Base-by-base conservation (phyloP, 92 coral and sea anemone genomes). In the Palythoa heliodiscus region DNA sequence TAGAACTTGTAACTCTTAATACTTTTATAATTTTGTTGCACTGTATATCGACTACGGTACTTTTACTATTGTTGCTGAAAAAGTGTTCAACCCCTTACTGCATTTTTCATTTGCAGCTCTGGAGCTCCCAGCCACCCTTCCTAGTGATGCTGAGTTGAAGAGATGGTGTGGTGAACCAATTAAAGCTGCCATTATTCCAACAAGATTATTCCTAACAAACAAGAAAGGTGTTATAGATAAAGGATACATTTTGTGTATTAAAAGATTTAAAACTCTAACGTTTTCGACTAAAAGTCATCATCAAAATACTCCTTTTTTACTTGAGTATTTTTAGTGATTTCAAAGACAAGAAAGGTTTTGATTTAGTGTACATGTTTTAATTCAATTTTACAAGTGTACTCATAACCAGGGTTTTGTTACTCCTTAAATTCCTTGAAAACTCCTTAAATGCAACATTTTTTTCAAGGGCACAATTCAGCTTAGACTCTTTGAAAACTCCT, bases 121-220 rank as follows among this genome's bases (percentile, higher is more conserved):
- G 24, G 98, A 96, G 84, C 87, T 96, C n/a, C 83, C 98, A 63
- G 64, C 76, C 72, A 95, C 87, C 70, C 84, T 96, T n/a, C 99
- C 99, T 4, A 78, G 93, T 22, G 95, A 90, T 61, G 93, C 86
- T 5, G 98, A 96, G 71, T 57, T 97, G 38, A 87, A 87, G 83
- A 89, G 98, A 66, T 97, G 99, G 99, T 92, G 92, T 64, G 99
- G 99, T 16, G 99, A 97, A 71, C 98, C 99, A 58, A 86, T 97
- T 19, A 93, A 95, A 86, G 95, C 99, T 23, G 93, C 94, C 38
- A 87, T 97, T 60, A 57, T 97, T 40, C 90, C 99, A 67, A 94
- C 99, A 63, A 89, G 89, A 81, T 85, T 94, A 64, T 97, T 97
- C 82, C 93, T 97, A 11, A 95, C 95, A 54, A 97, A 97, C 88